These are phyloP conservation scores for Pedetes capensis DNA, from an alignment of 2,113 vertebrate species.

Conservation along the genomic window DNA sequence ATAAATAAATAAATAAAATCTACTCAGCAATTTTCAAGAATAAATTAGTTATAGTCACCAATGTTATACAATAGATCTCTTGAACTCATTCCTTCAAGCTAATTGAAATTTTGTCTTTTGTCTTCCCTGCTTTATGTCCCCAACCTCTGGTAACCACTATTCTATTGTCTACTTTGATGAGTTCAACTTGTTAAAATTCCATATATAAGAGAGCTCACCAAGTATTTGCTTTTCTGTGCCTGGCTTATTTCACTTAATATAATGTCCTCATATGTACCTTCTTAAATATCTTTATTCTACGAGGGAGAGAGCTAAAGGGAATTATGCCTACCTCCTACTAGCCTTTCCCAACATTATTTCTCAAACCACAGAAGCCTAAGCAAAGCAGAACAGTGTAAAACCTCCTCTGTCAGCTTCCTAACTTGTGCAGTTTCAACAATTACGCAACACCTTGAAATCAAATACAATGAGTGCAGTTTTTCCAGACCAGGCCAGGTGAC, in stretches of 20 bases:
- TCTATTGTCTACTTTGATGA: not conserved
- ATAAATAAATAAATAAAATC: too few species aligned
- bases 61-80: not conserved
- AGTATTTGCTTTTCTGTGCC: not conserved
- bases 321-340: not conserved
- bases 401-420: not conserved
- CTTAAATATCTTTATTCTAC: not conserved
- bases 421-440: not conserved
- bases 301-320: not conserved
- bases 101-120: not conserved
- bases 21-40: not conserved
- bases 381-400: not conserved
- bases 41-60: not conserved
- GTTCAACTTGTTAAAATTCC: not conserved
- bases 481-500: not conserved
- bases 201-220: not conserved
- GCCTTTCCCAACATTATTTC: not conserved
- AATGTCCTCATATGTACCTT: not conserved
- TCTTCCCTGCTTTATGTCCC: not conserved
- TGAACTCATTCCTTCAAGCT: not conserved
- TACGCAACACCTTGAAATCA: not conserved
- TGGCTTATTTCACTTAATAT: not conserved
- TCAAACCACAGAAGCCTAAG: not conserved
- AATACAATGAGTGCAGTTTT: slow-evolving; percentile 27
- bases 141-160: not conserved